Percentiles rank a stretch among this genome's conserved stretches.
Conservation (phyloP, 2,888 invertebrate genomes). For the Dendrolimus pini region DNA sequence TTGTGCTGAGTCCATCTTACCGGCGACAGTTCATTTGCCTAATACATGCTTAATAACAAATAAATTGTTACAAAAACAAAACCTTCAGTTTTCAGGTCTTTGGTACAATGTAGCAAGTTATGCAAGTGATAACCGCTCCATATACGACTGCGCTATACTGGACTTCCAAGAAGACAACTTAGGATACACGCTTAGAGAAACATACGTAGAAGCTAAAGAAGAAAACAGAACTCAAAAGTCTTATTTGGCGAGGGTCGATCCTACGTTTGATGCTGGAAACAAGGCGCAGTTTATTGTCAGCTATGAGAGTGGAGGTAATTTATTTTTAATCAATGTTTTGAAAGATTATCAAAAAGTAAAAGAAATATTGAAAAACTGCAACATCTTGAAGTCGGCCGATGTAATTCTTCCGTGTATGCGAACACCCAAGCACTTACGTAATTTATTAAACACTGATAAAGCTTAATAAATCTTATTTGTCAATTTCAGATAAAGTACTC, state of each 20-base stretch:
- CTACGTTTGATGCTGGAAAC: constrained; percentile 61
- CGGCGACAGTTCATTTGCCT: too few relatives aligned
- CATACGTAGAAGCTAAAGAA: constrained; percentile 43
- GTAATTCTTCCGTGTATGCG: too few relatives aligned
- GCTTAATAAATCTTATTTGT: background rate
- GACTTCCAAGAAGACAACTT: constrained; percentile 65
- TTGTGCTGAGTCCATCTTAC: too few relatives aligned
- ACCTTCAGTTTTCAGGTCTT: constrained; percentile 56
- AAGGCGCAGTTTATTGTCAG: constrained; percentile 61
- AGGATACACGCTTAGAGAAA: constrained; percentile 57
- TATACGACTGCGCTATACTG: constrained; percentile 56
- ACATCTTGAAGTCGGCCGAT: too few relatives aligned
- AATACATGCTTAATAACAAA: too few relatives aligned
- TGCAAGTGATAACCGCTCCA: constrained; percentile 53
- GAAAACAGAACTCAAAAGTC: constrained; percentile 60
- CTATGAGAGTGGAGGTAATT: constrained; percentile 56
- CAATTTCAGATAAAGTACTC: constrained; percentile 55
- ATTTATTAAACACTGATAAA: too few relatives aligned
- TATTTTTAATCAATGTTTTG: background rate
- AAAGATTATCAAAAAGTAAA: too few relatives aligned
- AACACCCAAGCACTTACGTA: too few relatives aligned
- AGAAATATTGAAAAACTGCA: too few relatives aligned
- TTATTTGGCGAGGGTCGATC: constrained; percentile 64
- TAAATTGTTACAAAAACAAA: too few relatives aligned
- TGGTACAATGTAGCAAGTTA: constrained; percentile 64